Evolutionary conservation across 2,888 invertebrate genomes (phyloP).

Genomic region (Harpalus rufipes): DNA sequence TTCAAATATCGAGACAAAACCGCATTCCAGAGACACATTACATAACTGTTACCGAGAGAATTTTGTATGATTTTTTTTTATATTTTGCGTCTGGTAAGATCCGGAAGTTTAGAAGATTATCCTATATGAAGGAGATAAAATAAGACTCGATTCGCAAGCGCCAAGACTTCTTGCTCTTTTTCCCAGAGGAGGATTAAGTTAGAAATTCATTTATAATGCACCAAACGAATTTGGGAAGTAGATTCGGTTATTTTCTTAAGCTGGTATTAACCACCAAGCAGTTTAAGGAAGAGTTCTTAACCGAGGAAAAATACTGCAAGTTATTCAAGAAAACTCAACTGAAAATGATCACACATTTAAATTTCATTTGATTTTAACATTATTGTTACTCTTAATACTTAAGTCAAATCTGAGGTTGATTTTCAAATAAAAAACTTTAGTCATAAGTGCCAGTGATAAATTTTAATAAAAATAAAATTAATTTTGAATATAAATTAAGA

Average conservation of each 20-base stretch:
- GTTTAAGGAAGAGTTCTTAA: slow-evolving; percentile 23
- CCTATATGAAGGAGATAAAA: slow-evolving; percentile 49
- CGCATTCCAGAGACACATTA: slow-evolving; percentile 34
- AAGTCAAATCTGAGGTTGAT: too few species aligned
- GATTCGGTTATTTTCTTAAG: slow-evolving; percentile 45
- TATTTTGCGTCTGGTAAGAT: slow-evolving; percentile 15
- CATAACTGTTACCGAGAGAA: slow-evolving; percentile 16
- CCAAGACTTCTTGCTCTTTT: slow-evolving; percentile 29
- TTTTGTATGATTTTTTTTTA: slow-evolving; percentile 34
- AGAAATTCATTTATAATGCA: slow-evolving; percentile 52
- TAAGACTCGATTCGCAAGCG: slow-evolving; percentile 16
- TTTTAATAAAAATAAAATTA: too few species aligned
- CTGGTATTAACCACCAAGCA: slow-evolving; percentile 35
- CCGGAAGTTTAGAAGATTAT: slow-evolving; percentile 38
- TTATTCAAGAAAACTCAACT: too few species aligned
- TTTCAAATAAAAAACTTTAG: too few species aligned
- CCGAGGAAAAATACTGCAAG: background rate
- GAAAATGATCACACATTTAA: too few species aligned
- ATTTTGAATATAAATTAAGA: too few species aligned
- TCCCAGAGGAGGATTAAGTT: slow-evolving; percentile 31
- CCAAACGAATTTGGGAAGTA: slow-evolving; percentile 40
- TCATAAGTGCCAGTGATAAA: too few species aligned
- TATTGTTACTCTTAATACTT: too few species aligned
- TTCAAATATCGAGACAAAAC: slow-evolving; percentile 16
- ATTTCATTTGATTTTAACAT: too few species aligned